These are phyloP conservation scores for Lepisosteus osseus DNA, from an alignment of 2,113 vertebrate species.

Conservation along the genomic window DNA sequence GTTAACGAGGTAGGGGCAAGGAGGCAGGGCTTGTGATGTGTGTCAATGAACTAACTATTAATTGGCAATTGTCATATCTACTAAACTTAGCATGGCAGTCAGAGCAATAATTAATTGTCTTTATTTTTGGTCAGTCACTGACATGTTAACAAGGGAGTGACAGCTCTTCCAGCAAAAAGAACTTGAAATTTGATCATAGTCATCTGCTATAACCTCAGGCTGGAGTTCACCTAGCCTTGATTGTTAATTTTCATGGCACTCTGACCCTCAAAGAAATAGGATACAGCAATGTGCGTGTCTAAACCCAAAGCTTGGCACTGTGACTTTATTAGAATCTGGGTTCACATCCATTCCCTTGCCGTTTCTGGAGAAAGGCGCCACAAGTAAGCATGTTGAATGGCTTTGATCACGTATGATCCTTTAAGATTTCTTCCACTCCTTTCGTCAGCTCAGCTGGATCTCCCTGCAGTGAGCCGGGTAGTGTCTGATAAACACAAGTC, in stretches of 20 bases:
- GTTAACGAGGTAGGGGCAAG: no score
- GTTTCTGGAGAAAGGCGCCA: conserved; percentile 6
- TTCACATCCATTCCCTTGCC: conserved; percentile 31
- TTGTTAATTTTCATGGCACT: conserved; percentile 68
- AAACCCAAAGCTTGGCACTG: conserved; percentile 32
- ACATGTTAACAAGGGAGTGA: conserved; percentile 59
- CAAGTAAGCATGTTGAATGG: no score
- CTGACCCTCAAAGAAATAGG: conserved; percentile 69
- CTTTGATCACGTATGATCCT: no score
- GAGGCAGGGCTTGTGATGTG: no score
- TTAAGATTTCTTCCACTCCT: no score
- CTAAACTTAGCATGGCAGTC: no score
- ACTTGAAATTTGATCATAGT: conserved; percentile 62
- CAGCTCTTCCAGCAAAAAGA: conserved; percentile 62
- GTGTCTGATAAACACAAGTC: no score
- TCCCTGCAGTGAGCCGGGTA: no score
- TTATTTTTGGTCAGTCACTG: not conserved
- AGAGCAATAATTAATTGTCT: no score
- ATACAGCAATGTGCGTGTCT: conserved; percentile 44
- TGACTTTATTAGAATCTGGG: conserved; percentile 26
- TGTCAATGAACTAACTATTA: no score
- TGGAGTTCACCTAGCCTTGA: conserved; percentile 63
- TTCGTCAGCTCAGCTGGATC: no score
- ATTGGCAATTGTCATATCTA: no score
- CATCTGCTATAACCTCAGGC: conserved; percentile 67